These are phyloP conservation scores for Oscheius sp. DNA, from an alignment of 2,888 invertebrate species.

Conservation along the genomic window DNA sequence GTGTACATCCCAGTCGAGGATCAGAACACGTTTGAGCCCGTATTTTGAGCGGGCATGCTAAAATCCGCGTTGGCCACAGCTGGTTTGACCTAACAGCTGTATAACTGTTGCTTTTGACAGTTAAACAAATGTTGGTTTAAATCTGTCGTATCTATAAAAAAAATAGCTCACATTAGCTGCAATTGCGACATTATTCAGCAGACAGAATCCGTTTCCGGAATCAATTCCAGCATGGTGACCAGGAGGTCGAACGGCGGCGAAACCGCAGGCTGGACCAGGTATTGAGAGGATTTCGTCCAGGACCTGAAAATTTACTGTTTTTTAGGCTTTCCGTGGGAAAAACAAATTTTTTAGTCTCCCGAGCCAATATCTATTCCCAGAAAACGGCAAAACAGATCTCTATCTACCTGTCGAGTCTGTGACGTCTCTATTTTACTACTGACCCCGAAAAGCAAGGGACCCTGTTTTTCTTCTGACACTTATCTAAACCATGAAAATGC, in stretches of 20 bases:
- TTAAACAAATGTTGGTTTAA: not conserved
- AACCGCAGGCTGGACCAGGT: constrained; percentile 45
- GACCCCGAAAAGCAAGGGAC: no score
- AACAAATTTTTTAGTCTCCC: not conserved
- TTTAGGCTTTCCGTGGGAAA: not conserved
- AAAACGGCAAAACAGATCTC: no score
- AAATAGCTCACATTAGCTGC: constrained; percentile 79
- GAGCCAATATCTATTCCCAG: no score
- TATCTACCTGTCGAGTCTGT: no score
- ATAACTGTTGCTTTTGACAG: no score
- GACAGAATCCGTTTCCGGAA: constrained; percentile 86
- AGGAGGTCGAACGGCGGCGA: constrained; percentile 63
- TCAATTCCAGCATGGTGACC: constrained; percentile 89
- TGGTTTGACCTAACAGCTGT: no score
- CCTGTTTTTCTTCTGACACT: no score
- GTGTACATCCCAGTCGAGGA: constrained; percentile 88
- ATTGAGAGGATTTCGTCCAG: constrained; percentile 32
- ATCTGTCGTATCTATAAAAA: no score
- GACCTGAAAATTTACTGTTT: constrained; percentile 30
- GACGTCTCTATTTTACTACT: no score
- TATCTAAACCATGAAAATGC: no score
- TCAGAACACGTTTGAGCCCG: constrained; percentile 81
- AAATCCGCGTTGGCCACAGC: no score
- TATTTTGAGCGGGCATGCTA: constrained; percentile 13
- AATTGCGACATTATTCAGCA: constrained; percentile 96